Evolutionary conservation across 2,113 vertebrate species (phyloP).

Genomic region (Albula goreensis): DNA sequence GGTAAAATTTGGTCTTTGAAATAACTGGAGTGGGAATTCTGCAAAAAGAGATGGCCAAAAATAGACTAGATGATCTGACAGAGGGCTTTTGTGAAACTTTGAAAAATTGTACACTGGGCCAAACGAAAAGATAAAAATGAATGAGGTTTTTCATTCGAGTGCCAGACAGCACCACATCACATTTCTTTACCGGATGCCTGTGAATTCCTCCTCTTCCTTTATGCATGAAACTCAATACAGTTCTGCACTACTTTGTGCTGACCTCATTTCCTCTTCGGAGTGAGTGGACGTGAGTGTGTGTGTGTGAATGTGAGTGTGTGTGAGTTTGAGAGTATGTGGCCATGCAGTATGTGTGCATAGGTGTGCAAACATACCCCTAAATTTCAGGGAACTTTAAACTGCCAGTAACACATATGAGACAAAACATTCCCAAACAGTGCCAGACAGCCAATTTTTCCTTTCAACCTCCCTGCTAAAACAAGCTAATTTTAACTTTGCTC

Average conservation of each 20-base stretch:
- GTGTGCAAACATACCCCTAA: background rate
- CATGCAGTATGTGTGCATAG: background rate
- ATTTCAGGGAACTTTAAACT: too few relatives aligned
- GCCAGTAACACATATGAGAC: too few relatives aligned
- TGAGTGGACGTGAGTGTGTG: background rate
- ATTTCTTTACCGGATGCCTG: background rate
- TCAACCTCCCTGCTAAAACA: background rate
- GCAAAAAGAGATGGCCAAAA: background rate
- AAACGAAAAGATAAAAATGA: background rate
- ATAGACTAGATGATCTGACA: background rate
- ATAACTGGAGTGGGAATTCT: background rate
- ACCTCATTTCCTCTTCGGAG: background rate
- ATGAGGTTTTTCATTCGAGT: background rate
- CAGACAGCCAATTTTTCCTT: background rate
- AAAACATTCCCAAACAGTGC: too few relatives aligned
- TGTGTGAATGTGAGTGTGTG: background rate
- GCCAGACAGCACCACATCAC: background rate
- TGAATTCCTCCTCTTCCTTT: constrained; percentile 6
- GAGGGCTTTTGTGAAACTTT: background rate
- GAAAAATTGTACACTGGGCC: background rate
- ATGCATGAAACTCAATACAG: background rate
- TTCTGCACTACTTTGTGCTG: background rate
- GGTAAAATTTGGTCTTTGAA: background rate
- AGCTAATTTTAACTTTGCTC: background rate
- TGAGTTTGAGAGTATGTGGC: background rate